These are phyloP conservation scores for Mayetiola destructor DNA, from an alignment of 2,888 invertebrate genomes.

Conservation along the genomic window DNA sequence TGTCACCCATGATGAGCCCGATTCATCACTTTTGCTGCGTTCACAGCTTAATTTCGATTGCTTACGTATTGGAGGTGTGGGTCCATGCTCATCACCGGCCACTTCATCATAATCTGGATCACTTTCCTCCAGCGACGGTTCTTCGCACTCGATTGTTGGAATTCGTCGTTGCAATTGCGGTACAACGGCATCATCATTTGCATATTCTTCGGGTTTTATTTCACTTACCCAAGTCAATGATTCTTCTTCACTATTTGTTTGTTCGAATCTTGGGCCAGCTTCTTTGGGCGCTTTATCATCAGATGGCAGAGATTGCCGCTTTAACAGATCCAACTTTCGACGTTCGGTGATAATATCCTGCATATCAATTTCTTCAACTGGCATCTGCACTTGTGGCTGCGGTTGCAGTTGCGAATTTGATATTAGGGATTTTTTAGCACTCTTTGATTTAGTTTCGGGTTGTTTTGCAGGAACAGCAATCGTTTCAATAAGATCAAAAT, in stretches of 20 bases:
- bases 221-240: slow-evolving; percentile 53
- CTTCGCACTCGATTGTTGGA: slow-evolving; percentile 36
- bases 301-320: slow-evolving; percentile 39
- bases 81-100: slow-evolving; percentile 19
- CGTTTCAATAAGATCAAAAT: slow-evolving; percentile 37
- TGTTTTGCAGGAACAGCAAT: slow-evolving; percentile 20
- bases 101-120: slow-evolving; percentile 28
- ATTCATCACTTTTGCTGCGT: slow-evolving; percentile 48
- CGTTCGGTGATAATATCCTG: slow-evolving; percentile 47
- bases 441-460: slow-evolving; percentile 19
- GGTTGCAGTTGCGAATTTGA: slow-evolving; percentile 17
- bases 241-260: slow-evolving; percentile 46
- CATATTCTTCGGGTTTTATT: slow-evolving; percentile 36
- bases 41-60: slow-evolving; percentile 32
- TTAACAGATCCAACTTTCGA: slow-evolving; percentile 45
- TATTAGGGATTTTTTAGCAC: slow-evolving; percentile 15
- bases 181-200: not conserved
- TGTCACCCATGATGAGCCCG: slow-evolving; percentile 47
- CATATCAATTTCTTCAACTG: slow-evolving; percentile 38
- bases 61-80: slow-evolving; percentile 27
- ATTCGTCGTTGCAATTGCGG: slow-evolving; percentile 25
- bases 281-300: slow-evolving; percentile 31
- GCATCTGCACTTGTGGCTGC: slow-evolving; percentile 9
- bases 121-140: slow-evolving; percentile 32
- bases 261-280: slow-evolving; percentile 22